phyloP scores from a whole-genome alignment of 2,113 vertebrate species.

The Clarias gariepinus region DNA sequence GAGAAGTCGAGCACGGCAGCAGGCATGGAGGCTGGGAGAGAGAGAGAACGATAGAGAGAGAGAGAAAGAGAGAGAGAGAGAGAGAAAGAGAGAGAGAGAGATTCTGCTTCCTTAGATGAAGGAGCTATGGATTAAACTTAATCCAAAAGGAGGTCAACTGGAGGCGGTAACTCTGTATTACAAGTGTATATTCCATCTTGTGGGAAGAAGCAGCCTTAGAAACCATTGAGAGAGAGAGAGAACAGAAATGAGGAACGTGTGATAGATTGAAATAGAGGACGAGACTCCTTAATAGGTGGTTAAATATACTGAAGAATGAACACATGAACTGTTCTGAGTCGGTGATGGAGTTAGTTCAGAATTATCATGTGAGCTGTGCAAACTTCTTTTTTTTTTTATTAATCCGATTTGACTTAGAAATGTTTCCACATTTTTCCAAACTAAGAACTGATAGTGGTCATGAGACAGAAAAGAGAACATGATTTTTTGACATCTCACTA shows the following conservation, averaged over 20 bases:
- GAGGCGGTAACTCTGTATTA: conserved; percentile 29
- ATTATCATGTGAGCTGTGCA: background rate
- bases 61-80: background rate
- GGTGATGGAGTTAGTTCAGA: background rate
- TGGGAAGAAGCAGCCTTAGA: background rate
- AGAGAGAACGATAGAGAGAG: too few relatives aligned
- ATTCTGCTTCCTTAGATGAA: background rate
- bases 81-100: background rate
- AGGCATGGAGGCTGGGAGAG: conserved; percentile 32
- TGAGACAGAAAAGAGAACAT: background rate
- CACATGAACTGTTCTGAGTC: background rate
- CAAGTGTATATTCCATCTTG: background rate
- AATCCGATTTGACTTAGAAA: background rate
- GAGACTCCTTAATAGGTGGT: background rate
- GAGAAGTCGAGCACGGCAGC: conserved; percentile 32
- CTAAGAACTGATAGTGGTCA: background rate
- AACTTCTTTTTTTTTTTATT: background rate
- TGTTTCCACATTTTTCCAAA: background rate
- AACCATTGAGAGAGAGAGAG: background rate
- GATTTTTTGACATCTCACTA: background rate
- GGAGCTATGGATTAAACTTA: conserved; percentile 14
- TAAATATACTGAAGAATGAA: background rate
- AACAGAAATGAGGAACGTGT: background rate
- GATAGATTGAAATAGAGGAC: background rate
- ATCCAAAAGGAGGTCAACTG: conserved; percentile 7